Conservation (phyloP, 2,888 invertebrate species). For the Plusia festucae region DNA sequence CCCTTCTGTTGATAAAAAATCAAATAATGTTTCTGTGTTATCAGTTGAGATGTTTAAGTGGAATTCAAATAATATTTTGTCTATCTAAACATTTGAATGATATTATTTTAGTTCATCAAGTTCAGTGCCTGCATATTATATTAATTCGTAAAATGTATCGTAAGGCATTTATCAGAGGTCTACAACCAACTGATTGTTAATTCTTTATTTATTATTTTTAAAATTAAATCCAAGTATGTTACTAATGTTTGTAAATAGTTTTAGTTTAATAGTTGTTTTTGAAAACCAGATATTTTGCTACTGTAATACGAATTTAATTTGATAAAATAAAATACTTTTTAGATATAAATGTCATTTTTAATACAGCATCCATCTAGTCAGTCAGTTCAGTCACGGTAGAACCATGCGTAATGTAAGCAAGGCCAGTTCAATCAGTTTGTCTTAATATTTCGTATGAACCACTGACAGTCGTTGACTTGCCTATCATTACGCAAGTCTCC, state of each 20-base stretch:
- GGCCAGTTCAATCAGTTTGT: background rate
- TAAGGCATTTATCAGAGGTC: background rate
- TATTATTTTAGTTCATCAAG: background rate
- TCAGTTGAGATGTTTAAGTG: background rate
- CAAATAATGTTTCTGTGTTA: background rate
- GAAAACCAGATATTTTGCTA: constrained; percentile 6
- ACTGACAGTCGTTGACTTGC: constrained; percentile 31
- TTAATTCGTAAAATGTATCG: background rate
- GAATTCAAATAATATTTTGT: background rate
- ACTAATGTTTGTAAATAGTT: constrained; percentile 13
- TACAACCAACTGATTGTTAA: background rate
- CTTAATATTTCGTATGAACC: background rate
- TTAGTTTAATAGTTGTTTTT: constrained; percentile 15
- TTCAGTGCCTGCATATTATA: background rate
- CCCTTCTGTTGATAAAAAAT: constrained; percentile 1
- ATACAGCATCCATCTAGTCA: constrained; percentile 79
- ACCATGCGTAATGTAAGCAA: constrained; percentile 39
- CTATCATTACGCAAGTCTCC: constrained; percentile 40
- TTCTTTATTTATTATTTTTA: background rate
- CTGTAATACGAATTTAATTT: constrained; percentile 6
- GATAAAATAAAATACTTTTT: constrained; percentile 56
- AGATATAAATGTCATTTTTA: constrained; percentile 61
- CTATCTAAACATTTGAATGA: background rate
- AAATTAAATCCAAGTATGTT: background rate
- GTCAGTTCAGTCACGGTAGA: constrained; percentile 66